Base-by-base conservation (phyloP, 2,888 invertebrate genomes). In the Machimus atricapillus region DNA sequence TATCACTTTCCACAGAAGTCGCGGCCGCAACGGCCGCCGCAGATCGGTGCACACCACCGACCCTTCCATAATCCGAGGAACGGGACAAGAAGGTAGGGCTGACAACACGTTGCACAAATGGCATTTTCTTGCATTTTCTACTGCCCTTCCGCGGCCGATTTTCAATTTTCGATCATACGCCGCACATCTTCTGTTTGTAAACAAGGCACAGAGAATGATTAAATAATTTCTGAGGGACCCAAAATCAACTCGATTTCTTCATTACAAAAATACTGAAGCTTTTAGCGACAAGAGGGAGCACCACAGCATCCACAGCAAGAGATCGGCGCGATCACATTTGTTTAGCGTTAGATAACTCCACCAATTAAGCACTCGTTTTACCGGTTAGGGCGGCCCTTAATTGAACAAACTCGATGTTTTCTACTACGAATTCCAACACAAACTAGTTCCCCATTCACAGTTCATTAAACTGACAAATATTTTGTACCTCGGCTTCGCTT, bases 61-160 rank as follows among this genome's bases (percentile, higher is more conserved):
- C 83, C 52, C 83, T 58, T 73, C 83, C 83, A 66, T 81, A 81
- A 56, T 23, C 89, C 87, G 87, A 66, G 19, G 88, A 88, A 43
- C 89, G 88, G 91, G 97, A 96, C 92, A 97, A 93, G 93, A 94
- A 95, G 91, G 95, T 96, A 90, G 97, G 97, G 92, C 96, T 96
- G 92, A 97, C 95, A 91, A 95, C 95, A 90, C 97, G 95, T 92
- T 96, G 95, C 92, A 97, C 95, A 94, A 97, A 97, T 93, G 97
- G 97, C 97, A 97, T 97, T 91, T 93, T 94, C 92, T 92, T 87
- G 76, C 76, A 77, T 77, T 86, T 77, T 86, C 77, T 27, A n/a
- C 37, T 37, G 27, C 81, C 43, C 31, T 56, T 81, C 27, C 31
- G 14, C 52, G 31, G 43, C 23, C 14, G 19, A 52, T 78, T 78